phyloP scores from a whole-genome alignment of 1,140 invertebrate genomes.

The Pseudomyrmex dendroicus region DNA sequence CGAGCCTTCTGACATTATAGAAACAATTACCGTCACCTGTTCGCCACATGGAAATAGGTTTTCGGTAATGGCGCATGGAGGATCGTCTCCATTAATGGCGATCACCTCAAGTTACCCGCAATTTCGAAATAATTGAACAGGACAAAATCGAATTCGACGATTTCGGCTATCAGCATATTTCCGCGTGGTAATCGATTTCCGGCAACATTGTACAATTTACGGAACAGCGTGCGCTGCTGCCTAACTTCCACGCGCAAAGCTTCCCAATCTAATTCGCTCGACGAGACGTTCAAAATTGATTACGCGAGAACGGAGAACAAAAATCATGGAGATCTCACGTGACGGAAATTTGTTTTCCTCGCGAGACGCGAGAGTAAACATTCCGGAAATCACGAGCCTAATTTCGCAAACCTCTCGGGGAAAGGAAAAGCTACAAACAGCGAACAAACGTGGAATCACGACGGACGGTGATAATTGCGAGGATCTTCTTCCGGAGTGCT shows the following conservation, averaged over 20 bases:
- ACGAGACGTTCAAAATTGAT: conserved; percentile 6
- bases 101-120: conserved; percentile 66
- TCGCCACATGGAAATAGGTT: conserved; percentile 29
- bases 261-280: background rate
- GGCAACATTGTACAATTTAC: conserved; percentile 54
- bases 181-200: conserved; percentile 40
- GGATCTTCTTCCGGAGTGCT: conserved; percentile 44
- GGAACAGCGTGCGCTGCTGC: conserved; percentile 6
- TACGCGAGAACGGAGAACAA: background rate
- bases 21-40: conserved; percentile 14
- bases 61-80: conserved; percentile 39
- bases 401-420: background rate
- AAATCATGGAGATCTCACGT: background rate
- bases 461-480: background rate
- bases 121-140: conserved; percentile 66
- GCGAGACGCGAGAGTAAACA: background rate
- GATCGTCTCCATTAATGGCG: conserved; percentile 60
- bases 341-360: background rate
- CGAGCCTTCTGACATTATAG: conserved; percentile 5
- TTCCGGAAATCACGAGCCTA: background rate
- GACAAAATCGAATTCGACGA: conserved; percentile 55
- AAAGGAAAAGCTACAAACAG: background rate
- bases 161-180: conserved; percentile 50
- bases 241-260: too few relatives aligned
- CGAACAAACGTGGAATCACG: background rate